Evolutionary conservation across 2,888 invertebrate species (phyloP).

Genomic region (Limenitis camilla): DNA sequence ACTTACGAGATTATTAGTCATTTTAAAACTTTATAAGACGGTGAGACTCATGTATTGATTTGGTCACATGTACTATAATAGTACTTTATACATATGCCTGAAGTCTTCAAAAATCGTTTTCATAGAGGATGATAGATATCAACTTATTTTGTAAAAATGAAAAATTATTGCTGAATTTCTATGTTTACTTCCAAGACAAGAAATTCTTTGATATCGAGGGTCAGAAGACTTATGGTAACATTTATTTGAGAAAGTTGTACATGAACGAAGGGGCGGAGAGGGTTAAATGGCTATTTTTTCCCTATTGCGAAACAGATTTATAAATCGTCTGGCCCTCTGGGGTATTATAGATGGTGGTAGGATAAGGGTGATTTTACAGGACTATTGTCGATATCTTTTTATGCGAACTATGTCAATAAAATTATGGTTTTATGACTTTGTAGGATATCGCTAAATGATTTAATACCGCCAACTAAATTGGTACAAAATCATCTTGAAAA

Average conservation of each 20-base stretch:
- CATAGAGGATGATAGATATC: too few species aligned
- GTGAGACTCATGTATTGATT: too few species aligned
- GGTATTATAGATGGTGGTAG: constrained; percentile 36
- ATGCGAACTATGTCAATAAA: not conserved
- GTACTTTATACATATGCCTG: too few species aligned
- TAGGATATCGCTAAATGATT: too few species aligned
- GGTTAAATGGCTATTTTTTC: constrained; percentile 52
- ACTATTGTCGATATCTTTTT: constrained; percentile 10
- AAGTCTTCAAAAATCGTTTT: too few species aligned
- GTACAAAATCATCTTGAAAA: too few species aligned
- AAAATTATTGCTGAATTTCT: too few species aligned
- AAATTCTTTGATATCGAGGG: constrained; percentile 34
- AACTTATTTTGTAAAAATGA: too few species aligned
- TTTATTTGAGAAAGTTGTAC: constrained; percentile 38
- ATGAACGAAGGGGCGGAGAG: constrained; percentile 38
- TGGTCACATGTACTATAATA: too few species aligned
- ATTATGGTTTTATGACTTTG: not conserved
- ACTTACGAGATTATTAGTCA: too few species aligned
- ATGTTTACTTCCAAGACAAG: not conserved
- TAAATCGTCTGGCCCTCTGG: constrained; percentile 45
- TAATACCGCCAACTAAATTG: too few species aligned
- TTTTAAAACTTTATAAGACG: too few species aligned
- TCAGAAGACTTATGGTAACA: constrained; percentile 38
- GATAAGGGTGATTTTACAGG: constrained; percentile 18
- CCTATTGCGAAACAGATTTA: constrained; percentile 54